phyloP scores from a whole-genome alignment of 2,888 invertebrate genomes.

The Polia nebulosa region DNA sequence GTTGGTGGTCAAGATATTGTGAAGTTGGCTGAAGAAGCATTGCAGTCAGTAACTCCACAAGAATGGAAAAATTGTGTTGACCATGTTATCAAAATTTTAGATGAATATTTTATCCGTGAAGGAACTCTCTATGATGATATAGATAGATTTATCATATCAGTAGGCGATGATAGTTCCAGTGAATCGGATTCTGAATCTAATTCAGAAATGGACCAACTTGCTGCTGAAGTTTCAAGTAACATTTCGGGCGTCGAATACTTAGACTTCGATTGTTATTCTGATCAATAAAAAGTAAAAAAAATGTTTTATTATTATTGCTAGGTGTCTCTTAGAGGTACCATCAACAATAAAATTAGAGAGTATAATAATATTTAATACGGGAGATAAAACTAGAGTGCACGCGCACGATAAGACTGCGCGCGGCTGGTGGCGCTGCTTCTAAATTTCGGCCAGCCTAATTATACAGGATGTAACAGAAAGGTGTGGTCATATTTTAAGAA shows the following conservation, averaged over 20 bases:
- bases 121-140: not conserved
- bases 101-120: not conserved
- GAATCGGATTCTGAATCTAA: constrained; percentile 1
- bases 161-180: not conserved
- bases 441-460: no score
- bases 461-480: no score
- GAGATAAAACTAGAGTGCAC: no score
- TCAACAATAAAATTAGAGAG: no score
- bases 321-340: no score
- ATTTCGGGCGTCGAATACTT: constrained; percentile 1
- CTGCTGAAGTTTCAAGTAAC: not conserved
- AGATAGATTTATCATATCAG: not conserved
- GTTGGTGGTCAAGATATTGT: not conserved
- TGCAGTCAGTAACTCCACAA: not conserved
- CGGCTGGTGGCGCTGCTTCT: no score
- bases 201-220: not conserved
- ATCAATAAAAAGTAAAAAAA: not conserved
- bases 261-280: not conserved
- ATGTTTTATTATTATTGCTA: no score
- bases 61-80: constrained; percentile 1
- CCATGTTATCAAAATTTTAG: constrained; percentile 1
- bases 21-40: constrained; percentile 1
- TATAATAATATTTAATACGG: no score
- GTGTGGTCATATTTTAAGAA: no score
- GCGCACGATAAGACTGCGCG: no score